A percentile compares a stretch with the other conserved stretches of the same genome.
Evolutionary conservation across 2,797 vertebrate genomes (phyloP).

Genomic region (Typhlichthys eigenmanni): DNA sequence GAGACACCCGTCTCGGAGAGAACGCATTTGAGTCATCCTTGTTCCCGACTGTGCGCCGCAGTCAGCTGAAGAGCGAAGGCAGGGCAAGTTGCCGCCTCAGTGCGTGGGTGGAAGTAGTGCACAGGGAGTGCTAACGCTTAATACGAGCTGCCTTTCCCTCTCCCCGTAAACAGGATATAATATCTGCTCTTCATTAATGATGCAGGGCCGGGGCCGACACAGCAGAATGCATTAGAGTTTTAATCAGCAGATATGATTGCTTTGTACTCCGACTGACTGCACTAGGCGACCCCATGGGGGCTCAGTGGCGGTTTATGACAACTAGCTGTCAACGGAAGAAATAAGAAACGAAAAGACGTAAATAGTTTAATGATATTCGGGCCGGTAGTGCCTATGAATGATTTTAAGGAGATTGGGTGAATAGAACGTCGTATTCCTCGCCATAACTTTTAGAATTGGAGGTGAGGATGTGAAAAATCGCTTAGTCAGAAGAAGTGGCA

Average conservation of each 20-base stretch:
- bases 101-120: slow-evolving; percentile 56
- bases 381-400: slow-evolving; percentile 47
- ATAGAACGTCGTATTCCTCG: slow-evolving; percentile 35
- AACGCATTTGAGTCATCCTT: slow-evolving; percentile 23
- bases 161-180: slow-evolving; percentile 77
- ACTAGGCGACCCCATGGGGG: slow-evolving; percentile 65
- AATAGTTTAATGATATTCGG: slow-evolving; percentile 71
- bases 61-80: slow-evolving; percentile 32
- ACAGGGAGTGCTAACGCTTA: slow-evolving; percentile 60
- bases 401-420: slow-evolving; percentile 46
- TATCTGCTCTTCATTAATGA: slow-evolving; percentile 79
- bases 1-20: slow-evolving; percentile 12
- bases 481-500: slow-evolving; percentile 46
- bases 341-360: slow-evolving; percentile 60
- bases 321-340: slow-evolving; percentile 66
- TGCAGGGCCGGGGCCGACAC: slow-evolving; percentile 73
- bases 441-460: slow-evolving; percentile 48
- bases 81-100: slow-evolving; percentile 49
- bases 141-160: slow-evolving; percentile 63
- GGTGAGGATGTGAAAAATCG: slow-evolving; percentile 36
- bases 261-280: slow-evolving; percentile 78
- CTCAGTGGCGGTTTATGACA: slow-evolving; percentile 70
- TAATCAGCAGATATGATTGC: slow-evolving; percentile 86
- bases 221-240: slow-evolving; percentile 82
- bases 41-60: slow-evolving; percentile 7